These are phyloP conservation scores for Copsychus sechellarum DNA, from an alignment of 2,113 vertebrate species.

Conservation along the genomic window DNA sequence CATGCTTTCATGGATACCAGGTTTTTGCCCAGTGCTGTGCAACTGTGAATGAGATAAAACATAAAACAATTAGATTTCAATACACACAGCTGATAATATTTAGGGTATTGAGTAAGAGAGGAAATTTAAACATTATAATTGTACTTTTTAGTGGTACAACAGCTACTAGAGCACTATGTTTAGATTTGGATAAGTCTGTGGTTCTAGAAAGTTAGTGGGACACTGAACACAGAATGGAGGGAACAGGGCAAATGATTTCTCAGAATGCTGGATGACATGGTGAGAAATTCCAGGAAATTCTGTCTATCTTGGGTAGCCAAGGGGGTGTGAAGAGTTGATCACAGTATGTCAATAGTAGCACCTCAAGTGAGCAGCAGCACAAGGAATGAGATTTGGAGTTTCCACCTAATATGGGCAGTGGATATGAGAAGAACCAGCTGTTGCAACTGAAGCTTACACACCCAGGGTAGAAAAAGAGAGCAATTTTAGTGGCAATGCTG, in stretches of 20 bases:
- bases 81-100: rapidly evolving
- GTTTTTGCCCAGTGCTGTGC: not conserved
- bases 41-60: not conserved
- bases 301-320: not conserved
- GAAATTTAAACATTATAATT: not conserved
- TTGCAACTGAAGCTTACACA: not conserved
- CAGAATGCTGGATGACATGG: not conserved
- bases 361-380: not conserved
- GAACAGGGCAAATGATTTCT: not conserved
- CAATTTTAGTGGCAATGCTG: not conserved
- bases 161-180: not conserved
- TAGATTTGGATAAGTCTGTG: not conserved
- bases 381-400: not conserved
- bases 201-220: not conserved
- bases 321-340: not conserved
- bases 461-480: not conserved
- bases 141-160: not conserved
- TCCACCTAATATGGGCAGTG: not conserved
- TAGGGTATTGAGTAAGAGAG: not conserved
- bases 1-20: not conserved
- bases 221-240: not conserved
- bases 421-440: not conserved
- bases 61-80: not conserved
- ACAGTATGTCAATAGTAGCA: not conserved
- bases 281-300: not conserved